A percentile compares a stretch with the other conserved stretches of the same genome.
phyloP scores from a whole-genome alignment of 37 sponge, comb jelly and placozoan genomes.

The Beroe ovata region DNA sequence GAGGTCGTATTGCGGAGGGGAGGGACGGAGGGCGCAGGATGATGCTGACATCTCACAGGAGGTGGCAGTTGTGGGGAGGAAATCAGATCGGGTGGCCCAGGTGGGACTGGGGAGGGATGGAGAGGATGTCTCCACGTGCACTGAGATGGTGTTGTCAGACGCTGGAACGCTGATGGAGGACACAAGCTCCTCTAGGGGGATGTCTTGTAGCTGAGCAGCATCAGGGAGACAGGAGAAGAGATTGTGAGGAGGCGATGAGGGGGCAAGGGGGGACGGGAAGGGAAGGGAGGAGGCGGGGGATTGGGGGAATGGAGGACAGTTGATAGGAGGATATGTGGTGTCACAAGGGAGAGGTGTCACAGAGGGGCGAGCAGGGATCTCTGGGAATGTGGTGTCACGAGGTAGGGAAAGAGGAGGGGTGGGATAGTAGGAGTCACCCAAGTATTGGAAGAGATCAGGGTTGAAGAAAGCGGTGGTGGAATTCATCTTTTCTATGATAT shows the following conservation, averaged over 20 bases:
- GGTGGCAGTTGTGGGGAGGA: background rate
- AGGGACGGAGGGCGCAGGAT: background rate
- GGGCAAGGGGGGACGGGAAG: background rate
- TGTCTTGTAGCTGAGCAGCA: background rate
- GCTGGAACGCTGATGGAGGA: background rate
- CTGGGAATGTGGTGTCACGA: background rate
- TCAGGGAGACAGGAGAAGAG: background rate
- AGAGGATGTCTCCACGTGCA: background rate
- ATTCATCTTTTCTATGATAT: background rate
- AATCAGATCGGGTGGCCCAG: background rate
- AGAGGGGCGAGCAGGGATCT: background rate
- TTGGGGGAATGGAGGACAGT: background rate
- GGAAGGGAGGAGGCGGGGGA: background rate
- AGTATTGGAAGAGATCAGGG: conserved; percentile 16
- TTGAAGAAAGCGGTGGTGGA: conserved; percentile 10
- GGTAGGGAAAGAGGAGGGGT: background rate
- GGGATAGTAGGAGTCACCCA: background rate
- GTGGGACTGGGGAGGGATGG: background rate
- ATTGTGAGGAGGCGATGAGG: background rate
- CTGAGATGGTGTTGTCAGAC: conserved; percentile 34
- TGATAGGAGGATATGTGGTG: background rate
- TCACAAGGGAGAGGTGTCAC: background rate
- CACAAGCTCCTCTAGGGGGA: conserved; percentile 20
- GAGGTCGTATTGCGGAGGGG: background rate
- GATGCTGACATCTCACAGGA: background rate